These are phyloP conservation scores for Dinomys branickii DNA, from an alignment of 2,113 vertebrate species.

Conservation along the genomic window DNA sequence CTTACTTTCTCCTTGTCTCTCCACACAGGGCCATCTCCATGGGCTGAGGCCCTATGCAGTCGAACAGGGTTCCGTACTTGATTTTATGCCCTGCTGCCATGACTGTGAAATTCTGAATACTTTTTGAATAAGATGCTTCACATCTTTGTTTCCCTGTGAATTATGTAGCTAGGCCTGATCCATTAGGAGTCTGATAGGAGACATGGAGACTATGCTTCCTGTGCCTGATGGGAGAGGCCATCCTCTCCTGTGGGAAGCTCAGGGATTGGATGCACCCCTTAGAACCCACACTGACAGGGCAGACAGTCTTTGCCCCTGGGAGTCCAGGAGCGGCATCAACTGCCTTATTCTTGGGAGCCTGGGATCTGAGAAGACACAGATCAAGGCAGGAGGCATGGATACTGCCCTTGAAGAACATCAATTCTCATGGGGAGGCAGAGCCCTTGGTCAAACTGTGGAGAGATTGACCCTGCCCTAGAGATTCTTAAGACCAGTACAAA, in stretches of 20 bases:
- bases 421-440: not conserved
- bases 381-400: not conserved
- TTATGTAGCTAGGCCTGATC: not conserved
- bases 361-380: not conserved
- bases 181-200: not conserved
- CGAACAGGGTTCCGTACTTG: not conserved
- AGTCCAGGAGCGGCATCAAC: not conserved
- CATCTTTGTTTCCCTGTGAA: not conserved
- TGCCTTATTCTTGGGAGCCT: not conserved
- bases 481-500: not conserved
- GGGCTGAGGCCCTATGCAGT: not conserved
- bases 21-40: not conserved
- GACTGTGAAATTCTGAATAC: not conserved
- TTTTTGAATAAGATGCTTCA: not conserved
- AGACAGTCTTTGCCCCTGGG: not conserved
- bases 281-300: not conserved
- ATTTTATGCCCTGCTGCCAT: not conserved
- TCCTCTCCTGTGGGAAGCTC: not conserved
- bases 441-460: not conserved
- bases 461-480: not conserved
- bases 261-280: not conserved
- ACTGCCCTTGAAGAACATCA: not conserved
- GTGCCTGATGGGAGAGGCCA: not conserved
- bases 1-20: not conserved
- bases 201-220: not conserved